Conservation (phyloP, 2,113 vertebrate species). For the Blennius ocellaris region DNA sequence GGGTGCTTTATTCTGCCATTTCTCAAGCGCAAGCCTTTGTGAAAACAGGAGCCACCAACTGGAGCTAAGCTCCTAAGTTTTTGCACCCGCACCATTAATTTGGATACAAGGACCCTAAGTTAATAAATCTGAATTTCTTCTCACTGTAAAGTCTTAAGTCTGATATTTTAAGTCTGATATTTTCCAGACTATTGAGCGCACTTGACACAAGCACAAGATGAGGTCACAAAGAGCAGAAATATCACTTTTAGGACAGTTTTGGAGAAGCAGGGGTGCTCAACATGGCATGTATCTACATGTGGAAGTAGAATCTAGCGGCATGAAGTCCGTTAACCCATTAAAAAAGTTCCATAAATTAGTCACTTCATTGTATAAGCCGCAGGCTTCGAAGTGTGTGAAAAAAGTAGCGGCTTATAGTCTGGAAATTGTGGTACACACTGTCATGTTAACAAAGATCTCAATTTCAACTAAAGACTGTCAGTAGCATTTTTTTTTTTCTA, state of each 20-base stretch:
- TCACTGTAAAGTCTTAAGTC: background rate
- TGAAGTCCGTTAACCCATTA: too few species aligned
- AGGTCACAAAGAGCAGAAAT: too few species aligned
- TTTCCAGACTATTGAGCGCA: too few species aligned
- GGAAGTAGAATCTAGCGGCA: too few species aligned
- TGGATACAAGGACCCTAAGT: background rate
- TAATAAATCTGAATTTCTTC: conserved; percentile 7
- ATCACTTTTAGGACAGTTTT: too few species aligned
- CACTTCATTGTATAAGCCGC: too few species aligned
- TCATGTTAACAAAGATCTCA: background rate
- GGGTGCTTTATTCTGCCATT: conserved; percentile 28
- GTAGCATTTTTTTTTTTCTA: background rate
- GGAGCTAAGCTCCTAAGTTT: conserved; percentile 20
- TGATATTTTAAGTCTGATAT: background rate
- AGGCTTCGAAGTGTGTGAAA: too few species aligned
- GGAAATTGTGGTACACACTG: background rate
- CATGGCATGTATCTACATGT: too few species aligned
- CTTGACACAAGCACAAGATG: too few species aligned
- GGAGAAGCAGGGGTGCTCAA: too few species aligned
- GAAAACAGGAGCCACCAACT: conserved; percentile 30
- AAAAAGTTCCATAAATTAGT: too few species aligned
- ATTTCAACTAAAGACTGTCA: background rate
- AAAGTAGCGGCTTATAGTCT: too few species aligned
- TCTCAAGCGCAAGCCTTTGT: conserved; percentile 26
- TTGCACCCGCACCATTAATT: conserved; percentile 11